These are phyloP conservation scores for Rhynchotus rufescens DNA, from an alignment of 2,797 vertebrate species.

Conservation along the genomic window DNA sequence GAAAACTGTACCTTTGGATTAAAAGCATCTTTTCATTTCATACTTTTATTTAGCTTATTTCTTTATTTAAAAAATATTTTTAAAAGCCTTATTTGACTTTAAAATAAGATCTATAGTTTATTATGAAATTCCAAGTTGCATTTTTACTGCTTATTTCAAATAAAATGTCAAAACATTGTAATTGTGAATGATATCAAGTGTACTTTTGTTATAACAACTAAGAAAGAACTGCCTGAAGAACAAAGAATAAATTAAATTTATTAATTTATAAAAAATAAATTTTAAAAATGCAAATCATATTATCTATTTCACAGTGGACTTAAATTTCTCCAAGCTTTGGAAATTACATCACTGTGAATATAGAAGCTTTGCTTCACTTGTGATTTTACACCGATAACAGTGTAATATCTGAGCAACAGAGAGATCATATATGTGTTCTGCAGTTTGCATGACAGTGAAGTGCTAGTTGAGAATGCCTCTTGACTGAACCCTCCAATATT, in stretches of 20 bases:
- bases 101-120: neutral
- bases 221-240: neutral
- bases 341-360: neutral
- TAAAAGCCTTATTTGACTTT: neutral
- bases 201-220: neutral
- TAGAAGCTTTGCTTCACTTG: neutral
- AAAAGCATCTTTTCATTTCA: neutral
- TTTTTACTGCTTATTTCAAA: neutral
- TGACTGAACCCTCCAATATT: neutral
- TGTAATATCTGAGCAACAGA: neutral
- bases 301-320: neutral
- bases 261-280: neutral
- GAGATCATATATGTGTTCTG: neutral
- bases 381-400: neutral
- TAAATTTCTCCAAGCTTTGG: neutral
- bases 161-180: neutral
- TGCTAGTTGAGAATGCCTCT: neutral
- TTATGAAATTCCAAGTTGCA: neutral
- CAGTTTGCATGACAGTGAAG: neutral
- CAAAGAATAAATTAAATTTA: neutral
- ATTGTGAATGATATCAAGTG: neutral
- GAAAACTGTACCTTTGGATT: neutral
- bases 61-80: neutral
- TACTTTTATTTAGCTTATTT: neutral
- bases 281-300: accelerated